Evolutionary conservation across 2,113 vertebrate genomes (phyloP).

Genomic region (Phainopepla nitens): DNA sequence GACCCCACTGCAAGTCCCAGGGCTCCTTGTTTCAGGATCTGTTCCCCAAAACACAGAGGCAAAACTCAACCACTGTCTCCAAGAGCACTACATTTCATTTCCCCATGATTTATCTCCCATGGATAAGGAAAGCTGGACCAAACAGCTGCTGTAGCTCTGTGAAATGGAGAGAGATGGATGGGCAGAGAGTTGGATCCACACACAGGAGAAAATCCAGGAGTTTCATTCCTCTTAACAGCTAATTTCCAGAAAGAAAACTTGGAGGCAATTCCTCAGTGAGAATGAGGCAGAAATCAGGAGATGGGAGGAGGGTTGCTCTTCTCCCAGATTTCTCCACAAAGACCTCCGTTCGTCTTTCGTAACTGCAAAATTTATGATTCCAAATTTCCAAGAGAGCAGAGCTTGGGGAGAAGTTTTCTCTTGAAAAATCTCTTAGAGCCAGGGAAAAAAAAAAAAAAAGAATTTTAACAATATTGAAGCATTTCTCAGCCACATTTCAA

Average conservation of each 20-base stretch:
- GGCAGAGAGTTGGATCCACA: background rate
- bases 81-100: background rate
- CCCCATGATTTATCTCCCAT: background rate
- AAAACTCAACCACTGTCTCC: background rate
- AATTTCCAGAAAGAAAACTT: background rate
- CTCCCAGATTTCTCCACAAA: background rate
- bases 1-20: background rate
- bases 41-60: background rate
- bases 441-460: too few relatives aligned
- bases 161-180: background rate
- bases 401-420: background rate
- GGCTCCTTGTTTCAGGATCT: background rate
- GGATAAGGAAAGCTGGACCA: background rate
- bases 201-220: background rate
- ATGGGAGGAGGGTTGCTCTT: background rate
- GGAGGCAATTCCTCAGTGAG: background rate
- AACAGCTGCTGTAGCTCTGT: background rate
- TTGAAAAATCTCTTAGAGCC: background rate
- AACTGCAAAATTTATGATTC: background rate
- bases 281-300: background rate
- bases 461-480: background rate
- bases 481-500: background rate
- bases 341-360: rapidly evolving
- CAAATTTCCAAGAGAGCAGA: background rate
- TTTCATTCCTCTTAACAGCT: background rate